A percentile compares a stretch with the other conserved stretches of the same genome.
Evolutionary conservation across 1,140 invertebrate species (phyloP).

Genomic region (Ptiloglossa arizonensis): DNA sequence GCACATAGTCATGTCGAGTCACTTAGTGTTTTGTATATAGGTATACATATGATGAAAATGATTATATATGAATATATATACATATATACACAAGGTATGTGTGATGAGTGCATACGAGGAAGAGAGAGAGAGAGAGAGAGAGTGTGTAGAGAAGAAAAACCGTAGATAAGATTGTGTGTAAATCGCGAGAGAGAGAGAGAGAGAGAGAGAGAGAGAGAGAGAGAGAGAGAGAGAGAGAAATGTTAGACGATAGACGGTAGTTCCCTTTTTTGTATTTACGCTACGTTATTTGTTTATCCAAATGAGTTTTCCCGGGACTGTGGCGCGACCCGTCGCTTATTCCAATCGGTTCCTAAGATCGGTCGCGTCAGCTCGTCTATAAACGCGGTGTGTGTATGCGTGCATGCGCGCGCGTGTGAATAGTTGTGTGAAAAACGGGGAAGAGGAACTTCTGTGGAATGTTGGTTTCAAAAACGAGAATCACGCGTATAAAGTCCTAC

Average conservation of each 20-base stretch:
- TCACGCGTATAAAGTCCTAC: no score
- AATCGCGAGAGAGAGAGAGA: constrained; percentile 17
- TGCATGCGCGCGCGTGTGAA: constrained; percentile 17
- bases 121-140: constrained; percentile 20
- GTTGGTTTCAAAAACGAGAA: not conserved
- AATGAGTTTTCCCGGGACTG: constrained; percentile 25
- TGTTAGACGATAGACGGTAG: constrained; percentile 15
- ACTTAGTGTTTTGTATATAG: constrained; percentile 78
- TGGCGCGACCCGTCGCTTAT: constrained; percentile 62
- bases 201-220: constrained; percentile 27
- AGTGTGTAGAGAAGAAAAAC: constrained; percentile 20
- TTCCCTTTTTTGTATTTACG: constrained; percentile 27
- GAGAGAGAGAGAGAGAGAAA: no score
- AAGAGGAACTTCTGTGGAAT: not conserved
- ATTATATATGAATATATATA: constrained; percentile 69
- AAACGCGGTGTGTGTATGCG: constrained; percentile 30
- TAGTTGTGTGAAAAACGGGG: constrained; percentile 10
- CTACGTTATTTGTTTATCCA: constrained; percentile 43
- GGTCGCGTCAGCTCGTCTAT: constrained; percentile 42
- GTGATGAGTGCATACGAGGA: constrained; percentile 41
- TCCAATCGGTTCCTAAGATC: constrained; percentile 73
- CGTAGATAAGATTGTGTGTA: constrained; percentile 27
- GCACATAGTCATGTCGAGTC: constrained; percentile 80
- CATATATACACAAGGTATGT: constrained; percentile 53
- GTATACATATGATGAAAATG: constrained; percentile 56